A percentile compares a stretch with the other conserved stretches of the same genome.
These are phyloP conservation scores for Helicoverpa armigera DNA, from an alignment of 1,140 invertebrate genomes.

Conservation along the genomic window DNA sequence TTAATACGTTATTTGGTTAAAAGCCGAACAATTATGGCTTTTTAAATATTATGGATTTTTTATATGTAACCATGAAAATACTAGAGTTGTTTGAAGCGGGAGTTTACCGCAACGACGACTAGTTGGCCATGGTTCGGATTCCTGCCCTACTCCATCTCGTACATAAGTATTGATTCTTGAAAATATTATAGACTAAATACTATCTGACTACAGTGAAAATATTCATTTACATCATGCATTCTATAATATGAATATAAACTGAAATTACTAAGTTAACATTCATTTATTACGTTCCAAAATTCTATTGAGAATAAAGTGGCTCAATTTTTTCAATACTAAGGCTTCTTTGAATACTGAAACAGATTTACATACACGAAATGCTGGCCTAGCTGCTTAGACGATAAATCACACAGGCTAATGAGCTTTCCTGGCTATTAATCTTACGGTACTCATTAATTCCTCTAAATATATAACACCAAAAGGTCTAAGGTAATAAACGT, in stretches of 20 bases:
- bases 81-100: no score
- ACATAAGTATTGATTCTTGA: no score
- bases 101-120: no score
- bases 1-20: no score
- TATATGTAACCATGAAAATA: no score
- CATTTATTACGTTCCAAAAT: not conserved
- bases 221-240: no score
- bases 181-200: no score
- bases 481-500: not conserved
- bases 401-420: conserved; percentile 44
- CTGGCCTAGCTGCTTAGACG: conserved; percentile 29
- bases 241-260: not conserved
- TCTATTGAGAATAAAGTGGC: not conserved
- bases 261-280: not conserved
- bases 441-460: conserved; percentile 20
- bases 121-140: no score
- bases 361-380: conserved; percentile 39
- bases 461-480: not conserved
- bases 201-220: no score
- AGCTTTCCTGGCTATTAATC: conserved; percentile 40
- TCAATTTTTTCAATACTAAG: conserved; percentile 16
- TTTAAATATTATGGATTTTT: no score
- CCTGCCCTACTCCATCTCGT: no score
- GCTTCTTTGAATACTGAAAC: conserved; percentile 33
- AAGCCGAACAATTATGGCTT: no score